Evolutionary conservation across 2,888 invertebrate genomes (phyloP).

Genomic region (Pristionchus exspectatus): DNA sequence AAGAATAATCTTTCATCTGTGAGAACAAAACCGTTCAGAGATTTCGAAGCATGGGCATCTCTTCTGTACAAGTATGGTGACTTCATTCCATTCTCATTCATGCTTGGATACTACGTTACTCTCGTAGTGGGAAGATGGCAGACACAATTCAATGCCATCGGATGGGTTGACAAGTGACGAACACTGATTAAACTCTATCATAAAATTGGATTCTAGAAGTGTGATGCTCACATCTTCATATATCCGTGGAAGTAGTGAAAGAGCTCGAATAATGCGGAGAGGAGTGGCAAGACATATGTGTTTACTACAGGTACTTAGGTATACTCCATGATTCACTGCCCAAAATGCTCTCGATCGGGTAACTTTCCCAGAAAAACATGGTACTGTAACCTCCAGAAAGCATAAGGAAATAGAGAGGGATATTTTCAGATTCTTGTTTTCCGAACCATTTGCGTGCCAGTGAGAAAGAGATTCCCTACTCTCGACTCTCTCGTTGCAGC

Average conservation of each 20-base stretch:
- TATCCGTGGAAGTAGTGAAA: constrained; percentile 40
- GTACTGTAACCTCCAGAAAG: background rate
- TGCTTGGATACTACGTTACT: constrained; percentile 52
- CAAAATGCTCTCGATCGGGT: background rate
- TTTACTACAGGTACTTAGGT: constrained; percentile 50
- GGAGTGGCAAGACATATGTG: constrained; percentile 49
- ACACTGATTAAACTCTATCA: background rate
- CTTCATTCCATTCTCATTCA: constrained; percentile 52
- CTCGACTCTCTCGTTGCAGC: constrained; percentile 48
- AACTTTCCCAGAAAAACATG: background rate
- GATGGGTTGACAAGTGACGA: constrained; percentile 51
- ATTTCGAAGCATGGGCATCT: constrained; percentile 12
- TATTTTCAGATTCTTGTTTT: constrained; percentile 45
- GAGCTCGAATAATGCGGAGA: constrained; percentile 44
- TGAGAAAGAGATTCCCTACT: constrained; percentile 50
- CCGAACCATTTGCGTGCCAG: constrained; percentile 44
- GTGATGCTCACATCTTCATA: constrained; percentile 32
- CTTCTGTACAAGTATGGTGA: constrained; percentile 34
- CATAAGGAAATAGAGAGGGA: background rate
- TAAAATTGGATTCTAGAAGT: background rate
- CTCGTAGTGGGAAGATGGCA: constrained; percentile 54
- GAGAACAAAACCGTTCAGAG: background rate
- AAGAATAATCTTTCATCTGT: background rate
- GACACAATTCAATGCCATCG: constrained; percentile 47
- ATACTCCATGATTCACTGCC: background rate